Evolutionary conservation across 2,888 invertebrate genomes (phyloP).

Genomic region (Agapostemon virescens): DNA sequence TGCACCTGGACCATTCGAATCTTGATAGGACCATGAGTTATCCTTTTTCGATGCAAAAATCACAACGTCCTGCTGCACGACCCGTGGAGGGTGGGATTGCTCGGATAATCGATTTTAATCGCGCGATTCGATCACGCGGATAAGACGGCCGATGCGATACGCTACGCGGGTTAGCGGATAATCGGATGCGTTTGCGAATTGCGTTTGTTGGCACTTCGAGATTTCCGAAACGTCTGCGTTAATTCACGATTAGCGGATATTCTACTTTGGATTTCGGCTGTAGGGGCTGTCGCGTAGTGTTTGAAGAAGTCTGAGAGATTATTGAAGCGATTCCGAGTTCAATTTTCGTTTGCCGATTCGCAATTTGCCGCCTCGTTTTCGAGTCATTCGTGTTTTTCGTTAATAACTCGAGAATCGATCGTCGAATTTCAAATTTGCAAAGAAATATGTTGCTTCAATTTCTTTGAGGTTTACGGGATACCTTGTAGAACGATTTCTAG

Average conservation of each 20-base stretch:
- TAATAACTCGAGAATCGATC: too few species aligned
- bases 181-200: background rate
- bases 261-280: background rate
- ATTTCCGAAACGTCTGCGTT: background rate
- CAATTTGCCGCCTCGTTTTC: too few species aligned
- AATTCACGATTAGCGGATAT: background rate
- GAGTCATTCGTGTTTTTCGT: too few species aligned
- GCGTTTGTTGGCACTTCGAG: background rate
- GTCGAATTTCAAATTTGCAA: too few species aligned
- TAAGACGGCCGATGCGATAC: background rate
- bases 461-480: too few species aligned
- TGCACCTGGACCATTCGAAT: constrained; percentile 54
- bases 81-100: background rate
- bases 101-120: constrained; percentile 28
- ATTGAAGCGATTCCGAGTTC: too few species aligned
- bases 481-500: too few species aligned
- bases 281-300: too few species aligned
- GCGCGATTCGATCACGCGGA: background rate
- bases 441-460: too few species aligned
- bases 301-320: too few species aligned
- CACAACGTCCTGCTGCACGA: background rate
- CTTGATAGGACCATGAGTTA: constrained; percentile 44
- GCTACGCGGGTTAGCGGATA: background rate
- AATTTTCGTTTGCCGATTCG: too few species aligned
- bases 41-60: constrained; percentile 39